Evolutionary conservation across 2,113 vertebrate genomes (phyloP).

Genomic region (Telmatochromis brichardi): DNA sequence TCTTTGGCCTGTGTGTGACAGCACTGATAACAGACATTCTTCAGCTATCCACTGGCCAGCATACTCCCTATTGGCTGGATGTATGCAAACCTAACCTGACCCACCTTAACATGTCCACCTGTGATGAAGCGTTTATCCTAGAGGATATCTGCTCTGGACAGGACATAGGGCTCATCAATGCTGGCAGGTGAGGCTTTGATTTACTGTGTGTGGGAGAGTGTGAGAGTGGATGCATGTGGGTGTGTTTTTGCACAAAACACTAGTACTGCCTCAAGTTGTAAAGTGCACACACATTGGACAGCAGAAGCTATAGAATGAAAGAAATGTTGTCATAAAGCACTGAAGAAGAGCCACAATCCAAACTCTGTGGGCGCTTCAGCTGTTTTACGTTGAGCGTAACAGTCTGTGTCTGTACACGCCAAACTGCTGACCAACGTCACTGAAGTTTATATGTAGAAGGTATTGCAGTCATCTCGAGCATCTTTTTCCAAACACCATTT

Average conservation of each 20-base stretch:
- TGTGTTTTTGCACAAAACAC: background rate
- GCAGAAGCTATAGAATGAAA: background rate
- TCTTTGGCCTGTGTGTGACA: constrained; percentile 95
- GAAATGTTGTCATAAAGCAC: background rate
- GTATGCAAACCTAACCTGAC: constrained; percentile 98
- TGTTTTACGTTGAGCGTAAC: background rate
- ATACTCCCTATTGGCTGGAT: constrained; percentile 93
- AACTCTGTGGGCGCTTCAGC: background rate
- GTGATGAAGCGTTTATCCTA: constrained; percentile 91
- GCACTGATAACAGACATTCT: constrained; percentile 95
- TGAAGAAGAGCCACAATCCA: background rate
- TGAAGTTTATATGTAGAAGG: fast-evolving
- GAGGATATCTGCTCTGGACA: constrained; percentile 96
- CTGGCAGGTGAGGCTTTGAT: constrained; percentile 79
- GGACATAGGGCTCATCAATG: constrained; percentile 83
- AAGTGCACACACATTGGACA: background rate
- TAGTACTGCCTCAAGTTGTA: background rate
- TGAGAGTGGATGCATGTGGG: background rate
- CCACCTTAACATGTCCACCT: constrained; percentile 84
- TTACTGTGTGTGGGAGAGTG: background rate
- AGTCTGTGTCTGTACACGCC: background rate
- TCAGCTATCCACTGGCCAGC: constrained; percentile 93
- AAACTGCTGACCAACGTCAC: background rate
- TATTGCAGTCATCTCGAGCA: background rate
- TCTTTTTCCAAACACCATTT: background rate